Evolutionary conservation across 2,797 vertebrate genomes (phyloP), one percentile per base, ranked within the genome.

Genomic region (Steatocranus sp.): DNA sequence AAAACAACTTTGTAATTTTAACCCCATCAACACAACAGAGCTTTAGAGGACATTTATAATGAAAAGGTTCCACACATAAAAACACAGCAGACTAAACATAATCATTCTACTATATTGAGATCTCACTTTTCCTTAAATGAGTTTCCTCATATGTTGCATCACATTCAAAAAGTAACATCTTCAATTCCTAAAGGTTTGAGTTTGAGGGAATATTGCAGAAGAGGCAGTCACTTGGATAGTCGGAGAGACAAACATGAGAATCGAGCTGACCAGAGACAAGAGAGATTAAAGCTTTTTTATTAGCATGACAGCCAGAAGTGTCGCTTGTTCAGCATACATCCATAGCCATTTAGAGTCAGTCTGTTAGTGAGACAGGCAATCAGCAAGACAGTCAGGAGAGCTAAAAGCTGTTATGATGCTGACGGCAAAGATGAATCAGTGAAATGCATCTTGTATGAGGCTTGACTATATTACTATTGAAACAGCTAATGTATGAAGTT

Each of bases 331-430:
- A 81, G 12, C 49, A 3, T 41, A 76, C 18, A 74, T 43, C 85
- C 12, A 12, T 25, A 68, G 43, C 79, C 70, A 80, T 86, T 88
- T 83, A 80, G 7, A 84, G 43, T 76, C 20, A 80, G 75, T 56
- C 32, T 38, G 38, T 38, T 20, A 10, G 78, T 66, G 49, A 88
- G 76, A 87, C 51, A 46, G 38, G 41, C 70, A 78, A 78, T 81
- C 54, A 36, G 32, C 76, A 66, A 80, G 53, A 51, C 12, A 80
- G 77, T 70, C 77, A 81, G 53, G 17, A 23, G n/a, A 70, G 61
- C 63, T 88, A 81, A 91, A 84, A 81, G 79, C 79, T 80, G 79
- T 75, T 86, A 88, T 88, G 87, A 87, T 66, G 74, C 75, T 81
- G 80, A 91, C 74, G 50, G 48, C 68, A 76, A 83, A 84, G 43